phyloP scores from a whole-genome alignment of 1,140 invertebrate species.

The Aradophagus sp. region DNA sequence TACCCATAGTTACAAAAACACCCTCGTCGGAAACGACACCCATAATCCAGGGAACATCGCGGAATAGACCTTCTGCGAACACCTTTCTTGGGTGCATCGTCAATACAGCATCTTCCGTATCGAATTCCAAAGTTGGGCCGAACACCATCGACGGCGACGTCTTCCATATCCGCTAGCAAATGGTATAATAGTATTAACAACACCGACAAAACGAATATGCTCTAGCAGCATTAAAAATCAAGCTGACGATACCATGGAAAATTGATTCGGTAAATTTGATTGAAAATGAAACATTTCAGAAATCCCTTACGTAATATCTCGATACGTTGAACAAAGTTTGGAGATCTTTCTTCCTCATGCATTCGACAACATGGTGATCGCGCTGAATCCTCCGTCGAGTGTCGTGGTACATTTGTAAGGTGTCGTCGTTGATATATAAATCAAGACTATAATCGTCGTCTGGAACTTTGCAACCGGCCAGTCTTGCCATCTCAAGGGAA shows the following conservation, averaged over 20 bases:
- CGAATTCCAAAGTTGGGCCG: constrained; percentile 63
- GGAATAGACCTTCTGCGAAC: constrained; percentile 53
- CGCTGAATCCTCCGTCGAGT: constrained; percentile 1
- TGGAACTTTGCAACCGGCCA: constrained; percentile 31
- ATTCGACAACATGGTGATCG: constrained; percentile 52
- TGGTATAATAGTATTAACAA: too few relatives aligned
- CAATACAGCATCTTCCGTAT: constrained; percentile 62
- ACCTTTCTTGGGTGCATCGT: constrained; percentile 58
- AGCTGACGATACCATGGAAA: too few relatives aligned
- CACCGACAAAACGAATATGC: too few relatives aligned
- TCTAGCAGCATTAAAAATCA: too few relatives aligned
- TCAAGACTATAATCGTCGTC: constrained; percentile 9
- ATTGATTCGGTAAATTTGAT: too few relatives aligned
- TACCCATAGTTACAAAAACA: constrained; percentile 55
- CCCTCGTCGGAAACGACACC: constrained; percentile 65
- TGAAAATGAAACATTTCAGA: too few relatives aligned
- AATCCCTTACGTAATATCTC: constrained; percentile 13
- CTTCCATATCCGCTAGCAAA: neutral
- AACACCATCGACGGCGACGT: constrained; percentile 28
- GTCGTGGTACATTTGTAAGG: constrained; percentile 2
- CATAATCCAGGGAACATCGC: constrained; percentile 67
- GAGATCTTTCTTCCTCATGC: constrained; percentile 49
- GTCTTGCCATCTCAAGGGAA: constrained; percentile 37
- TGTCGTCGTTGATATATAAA: constrained; percentile 27
- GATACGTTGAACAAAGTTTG: constrained; percentile 6